phyloP scores from a whole-genome alignment of 1,140 invertebrate species.

The Zaprionus inermis region DNA sequence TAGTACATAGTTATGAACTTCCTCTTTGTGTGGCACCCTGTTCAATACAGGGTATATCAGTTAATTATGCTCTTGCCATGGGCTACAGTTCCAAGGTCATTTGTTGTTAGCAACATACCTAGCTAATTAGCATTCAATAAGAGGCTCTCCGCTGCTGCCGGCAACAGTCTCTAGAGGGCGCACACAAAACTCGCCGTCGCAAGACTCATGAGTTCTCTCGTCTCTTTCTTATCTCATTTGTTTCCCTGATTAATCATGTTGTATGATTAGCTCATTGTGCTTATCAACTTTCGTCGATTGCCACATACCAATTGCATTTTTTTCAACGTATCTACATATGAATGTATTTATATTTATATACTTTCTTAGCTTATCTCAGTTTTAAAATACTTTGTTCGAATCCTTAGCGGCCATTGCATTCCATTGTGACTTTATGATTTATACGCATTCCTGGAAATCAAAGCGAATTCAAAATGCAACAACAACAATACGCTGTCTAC shows the following conservation, averaged over 20 bases:
- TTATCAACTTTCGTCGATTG: constrained; percentile 4
- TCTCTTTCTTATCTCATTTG: constrained; percentile 21
- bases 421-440: constrained; percentile 63
- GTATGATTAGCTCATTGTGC: constrained; percentile 19
- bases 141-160: background rate
- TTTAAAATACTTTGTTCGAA: constrained; percentile 19
- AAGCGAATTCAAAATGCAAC: constrained; percentile 15
- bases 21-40: constrained; percentile 32
- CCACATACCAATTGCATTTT: background rate
- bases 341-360: constrained; percentile 2
- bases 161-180: constrained; percentile 44
- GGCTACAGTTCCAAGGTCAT: constrained; percentile 61
- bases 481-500: constrained; percentile 15
- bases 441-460: constrained; percentile 64
- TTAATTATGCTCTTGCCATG: constrained; percentile 14
- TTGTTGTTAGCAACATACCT: constrained; percentile 44
- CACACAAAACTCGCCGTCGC: background rate
- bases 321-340: background rate
- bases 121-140: constrained; percentile 57
- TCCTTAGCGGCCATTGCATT: constrained; percentile 43
- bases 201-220: constrained; percentile 21
- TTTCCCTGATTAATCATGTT: constrained; percentile 25
- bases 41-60: constrained; percentile 28
- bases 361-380: constrained; percentile 27
- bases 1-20: constrained; percentile 27